Conservation (phyloP, 2,113 vertebrate species). For the Athene cunicularia region DNA sequence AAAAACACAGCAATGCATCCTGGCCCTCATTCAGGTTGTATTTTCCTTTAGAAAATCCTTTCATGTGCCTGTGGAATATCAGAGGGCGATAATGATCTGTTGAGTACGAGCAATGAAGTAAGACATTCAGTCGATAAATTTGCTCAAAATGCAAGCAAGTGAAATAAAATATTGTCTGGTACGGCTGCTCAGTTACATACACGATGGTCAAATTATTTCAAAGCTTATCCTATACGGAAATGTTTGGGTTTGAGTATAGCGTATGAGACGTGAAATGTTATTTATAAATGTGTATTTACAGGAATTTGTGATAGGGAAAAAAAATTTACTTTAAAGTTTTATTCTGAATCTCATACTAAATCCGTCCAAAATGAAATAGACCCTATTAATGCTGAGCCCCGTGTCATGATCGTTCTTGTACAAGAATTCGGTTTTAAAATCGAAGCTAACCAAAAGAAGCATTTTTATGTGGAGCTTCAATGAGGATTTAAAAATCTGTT, state of each 20-base stretch:
- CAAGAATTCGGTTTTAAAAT: neutral
- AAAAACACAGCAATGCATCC: neutral
- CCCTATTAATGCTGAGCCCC: neutral
- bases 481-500: neutral
- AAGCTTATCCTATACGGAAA: neutral
- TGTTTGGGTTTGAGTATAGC: neutral
- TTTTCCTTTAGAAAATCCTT: slow-evolving; percentile 1
- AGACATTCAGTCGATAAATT: slow-evolving; percentile 20
- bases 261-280: neutral
- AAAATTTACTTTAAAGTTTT: neutral
- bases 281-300: neutral
- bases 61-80: neutral
- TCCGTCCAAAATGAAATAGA: neutral
- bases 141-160: neutral
- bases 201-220: neutral
- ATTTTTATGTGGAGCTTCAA: neutral
- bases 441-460: neutral
- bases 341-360: neutral
- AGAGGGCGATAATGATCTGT: neutral
- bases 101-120: slow-evolving; percentile 8
- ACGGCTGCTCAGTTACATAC: neutral
- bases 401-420: neutral
- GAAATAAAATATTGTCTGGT: neutral
- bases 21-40: neutral
- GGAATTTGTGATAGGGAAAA: neutral